phyloP scores from a whole-genome alignment of 2,797 vertebrate genomes.

The Gila robusta region DNA sequence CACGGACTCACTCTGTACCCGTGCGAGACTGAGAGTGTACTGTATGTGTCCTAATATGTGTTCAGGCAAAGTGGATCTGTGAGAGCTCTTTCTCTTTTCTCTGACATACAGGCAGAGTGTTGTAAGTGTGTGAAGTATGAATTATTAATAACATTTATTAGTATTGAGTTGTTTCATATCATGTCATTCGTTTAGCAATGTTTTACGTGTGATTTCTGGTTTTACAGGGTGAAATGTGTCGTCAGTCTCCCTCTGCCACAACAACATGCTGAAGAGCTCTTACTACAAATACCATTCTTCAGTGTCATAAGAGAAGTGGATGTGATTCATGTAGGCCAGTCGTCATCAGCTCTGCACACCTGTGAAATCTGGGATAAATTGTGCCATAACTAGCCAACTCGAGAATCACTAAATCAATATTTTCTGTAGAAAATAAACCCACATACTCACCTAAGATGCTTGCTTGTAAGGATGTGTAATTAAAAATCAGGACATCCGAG shows the following conservation, averaged over 20 bases:
- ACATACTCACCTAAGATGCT: slow-evolving; percentile 25
- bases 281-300: slow-evolving; percentile 80
- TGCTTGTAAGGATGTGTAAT: slow-evolving; percentile 25
- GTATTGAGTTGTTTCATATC: slow-evolving; percentile 64
- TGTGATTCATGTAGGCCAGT: slow-evolving; percentile 52
- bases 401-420: background rate
- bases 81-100: background rate
- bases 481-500: slow-evolving; percentile 25
- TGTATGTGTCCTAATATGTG: background rate
- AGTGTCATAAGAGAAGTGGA: slow-evolving; percentile 74
- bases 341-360: slow-evolving; percentile 39
- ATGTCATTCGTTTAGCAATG: slow-evolving; percentile 72
- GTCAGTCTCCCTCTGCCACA: slow-evolving; percentile 66
- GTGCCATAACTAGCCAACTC: background rate
- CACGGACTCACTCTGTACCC: background rate
- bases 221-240: slow-evolving; percentile 67
- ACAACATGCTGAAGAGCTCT: slow-evolving; percentile 74
- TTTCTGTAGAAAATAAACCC: background rate
- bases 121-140: background rate
- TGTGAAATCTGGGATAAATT: background rate
- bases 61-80: background rate
- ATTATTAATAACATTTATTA: slow-evolving; percentile 40
- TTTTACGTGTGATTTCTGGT: slow-evolving; percentile 77
- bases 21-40: background rate
- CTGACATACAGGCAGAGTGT: background rate